Conservation (phyloP, 2,888 invertebrate genomes). For the Oxycera nigricornis region DNA sequence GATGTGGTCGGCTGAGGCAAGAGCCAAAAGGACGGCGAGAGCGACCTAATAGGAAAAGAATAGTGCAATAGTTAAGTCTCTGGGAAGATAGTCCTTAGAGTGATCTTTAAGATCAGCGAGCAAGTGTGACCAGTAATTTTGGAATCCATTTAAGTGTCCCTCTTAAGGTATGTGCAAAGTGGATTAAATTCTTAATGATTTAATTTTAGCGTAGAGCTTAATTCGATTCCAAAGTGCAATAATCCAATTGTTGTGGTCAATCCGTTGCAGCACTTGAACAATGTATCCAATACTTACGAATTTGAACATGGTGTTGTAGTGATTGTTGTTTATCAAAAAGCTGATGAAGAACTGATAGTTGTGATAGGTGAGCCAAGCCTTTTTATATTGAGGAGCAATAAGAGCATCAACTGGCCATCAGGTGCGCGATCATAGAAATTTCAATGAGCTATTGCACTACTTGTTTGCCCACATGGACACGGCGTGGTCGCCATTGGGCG, state of each 20-base stretch:
- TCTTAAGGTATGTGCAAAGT: too few relatives aligned
- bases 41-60: slow-evolving; percentile 49
- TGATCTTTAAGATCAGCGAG: too few relatives aligned
- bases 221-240: too few relatives aligned
- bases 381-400: slow-evolving; percentile 22
- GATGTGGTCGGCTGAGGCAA: slow-evolving; percentile 53
- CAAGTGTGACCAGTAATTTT: too few relatives aligned
- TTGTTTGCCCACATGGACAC: background rate
- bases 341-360: slow-evolving; percentile 27
- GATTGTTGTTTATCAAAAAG: slow-evolving; percentile 24
- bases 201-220: too few relatives aligned
- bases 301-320: slow-evolving; percentile 26
- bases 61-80: too few relatives aligned
- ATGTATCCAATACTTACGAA: slow-evolving; percentile 30
- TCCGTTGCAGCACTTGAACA: background rate
- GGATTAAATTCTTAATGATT: too few relatives aligned
- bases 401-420: background rate
- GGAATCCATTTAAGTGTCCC: too few relatives aligned
- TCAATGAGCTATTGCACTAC: background rate
- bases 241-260: background rate
- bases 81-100: too few relatives aligned
- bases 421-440: background rate
- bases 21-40: slow-evolving; percentile 50
- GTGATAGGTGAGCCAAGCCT: background rate
- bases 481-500: slow-evolving; percentile 1